Base-by-base conservation (phyloP, 2,113 vertebrate genomes). In the Thamnophis sirtalis region DNA sequence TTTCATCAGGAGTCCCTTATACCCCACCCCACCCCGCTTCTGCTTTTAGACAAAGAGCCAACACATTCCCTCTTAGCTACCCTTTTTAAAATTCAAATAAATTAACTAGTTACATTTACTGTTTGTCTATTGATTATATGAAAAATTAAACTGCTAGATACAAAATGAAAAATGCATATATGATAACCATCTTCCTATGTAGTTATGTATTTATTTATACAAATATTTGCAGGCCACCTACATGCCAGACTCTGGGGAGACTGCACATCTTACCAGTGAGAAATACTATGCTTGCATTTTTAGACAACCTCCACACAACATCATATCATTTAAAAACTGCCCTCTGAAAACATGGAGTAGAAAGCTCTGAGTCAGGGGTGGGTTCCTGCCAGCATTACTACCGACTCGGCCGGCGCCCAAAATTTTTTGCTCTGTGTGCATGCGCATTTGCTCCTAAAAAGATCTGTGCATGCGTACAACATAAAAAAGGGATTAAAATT, bases 291-390 rank as follows among this genome's bases (percentile, higher is more conserved):
- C 10, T 9, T 85, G 53, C 19, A 56, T 28, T 56, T 56, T 55
- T 48, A 38, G 60, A 56, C 1, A 55, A 90, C 22, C 51, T 15
- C 38, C 53, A 43, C 4, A n/a, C 28, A 51, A 6, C 17, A 73
- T 19, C 3, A 4, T 11, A 24, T 50, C 7, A 10, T 21, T 33
- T 95, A 91, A 95, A 91, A 91, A 89, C 92, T 92, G 93, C 91
- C 95, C 22, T 95, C 92, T 92, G 80, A 90, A 49, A 91, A 90
- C 92, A 87, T 73, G 68, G 26, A 80, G 33, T n/a, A 33, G 13
- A 73, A 73, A 8, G n/a, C 33, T 80, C 68, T 17, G 43, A 43
- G 43, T 43, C 43, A 43, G 43, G 43, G 43, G 43, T 43, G 43
- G 43, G 43, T 43, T 43, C 43, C 43, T 43, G 43, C 43, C 43